Conservation (phyloP, 2,888 invertebrate species). For the Iselma pallidipennis region DNA sequence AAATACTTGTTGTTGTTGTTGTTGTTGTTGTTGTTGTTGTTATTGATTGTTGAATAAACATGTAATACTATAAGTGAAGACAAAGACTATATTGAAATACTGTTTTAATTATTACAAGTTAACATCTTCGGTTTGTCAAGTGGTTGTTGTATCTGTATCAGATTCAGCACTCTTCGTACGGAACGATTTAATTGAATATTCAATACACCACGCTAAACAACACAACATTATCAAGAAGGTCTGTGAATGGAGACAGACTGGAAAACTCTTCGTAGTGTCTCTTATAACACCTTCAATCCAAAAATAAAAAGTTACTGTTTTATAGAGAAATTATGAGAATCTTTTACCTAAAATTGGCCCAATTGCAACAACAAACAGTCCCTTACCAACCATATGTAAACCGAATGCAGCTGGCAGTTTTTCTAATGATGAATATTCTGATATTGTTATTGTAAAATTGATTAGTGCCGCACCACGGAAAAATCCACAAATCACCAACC, state of each 20-base stretch:
- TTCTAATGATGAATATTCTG: slow-evolving; percentile 71
- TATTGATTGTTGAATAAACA: slow-evolving; percentile 3
- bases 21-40: slow-evolving; percentile 12
- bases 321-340: not conserved
- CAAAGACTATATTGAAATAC: slow-evolving; percentile 4
- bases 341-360: slow-evolving; percentile 70
- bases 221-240: slow-evolving; percentile 71
- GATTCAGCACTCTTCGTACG: slow-evolving; percentile 50
- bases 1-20: slow-evolving; percentile 5
- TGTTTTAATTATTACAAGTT: slow-evolving; percentile 19
- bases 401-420: slow-evolving; percentile 78
- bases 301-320: slow-evolving; percentile 14
- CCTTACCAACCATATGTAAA: slow-evolving; percentile 77
- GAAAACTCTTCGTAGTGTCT: slow-evolving; percentile 69
- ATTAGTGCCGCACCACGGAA: slow-evolving; percentile 77
- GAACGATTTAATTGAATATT: slow-evolving; percentile 57
- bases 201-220: slow-evolving; percentile 70
- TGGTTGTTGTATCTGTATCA: slow-evolving; percentile 47
- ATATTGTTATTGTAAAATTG: slow-evolving; percentile 78
- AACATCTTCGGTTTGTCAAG: slow-evolving; percentile 40
- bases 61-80: not conserved
- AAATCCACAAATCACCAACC: slow-evolving; percentile 77
- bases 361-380: slow-evolving; percentile 68
- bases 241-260: slow-evolving; percentile 73
- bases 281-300: slow-evolving; percentile 67